Evolutionary conservation across 2,113 vertebrate species (phyloP), one percentile per base, ranked within the genome.

Genomic region (Vireo altiloquus): DNA sequence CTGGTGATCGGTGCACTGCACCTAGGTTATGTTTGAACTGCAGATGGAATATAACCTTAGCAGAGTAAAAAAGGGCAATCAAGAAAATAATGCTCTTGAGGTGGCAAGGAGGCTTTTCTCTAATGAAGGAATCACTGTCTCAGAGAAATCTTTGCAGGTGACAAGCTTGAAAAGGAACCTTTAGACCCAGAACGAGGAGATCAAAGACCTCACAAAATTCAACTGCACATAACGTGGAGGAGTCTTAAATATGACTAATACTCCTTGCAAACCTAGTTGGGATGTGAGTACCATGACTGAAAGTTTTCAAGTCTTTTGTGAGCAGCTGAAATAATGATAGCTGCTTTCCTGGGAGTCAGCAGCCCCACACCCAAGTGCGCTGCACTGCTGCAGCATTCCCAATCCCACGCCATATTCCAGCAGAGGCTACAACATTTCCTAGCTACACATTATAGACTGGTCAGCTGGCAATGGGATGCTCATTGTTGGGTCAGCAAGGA

Each of bases 371-470:
- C 30, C 39, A 23, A 9, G 42, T 3, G 63, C 1, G 0, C 57
- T 57, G 80, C 52, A 24, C 13, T 24, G 35, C 76, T 56, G 59
- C 81, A 77, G 72, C 64, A 53, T 40, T 60, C 72, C 77, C 14
- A 2, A 30, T 65, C 76, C 87, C 8, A 10, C 1, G 0, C 69
- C 60, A 5, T 9, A 3, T 31, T 39, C 33, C 24, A 5, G 16
- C 44, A 56, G 44, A 64, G 53, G 30, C 66, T 60, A 35, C 0
- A 1, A 11, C 15, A n/a, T 78, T 89, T 72, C 82, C 0, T 2
- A 81, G 60, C 47, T 50, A 4, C 18, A 22, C 15, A 1, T 47
- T 14, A 20, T 2, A 7, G 59, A 50, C 28, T 0, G 0, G 27
- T 59, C 72, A 60, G 7, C 82, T n/a, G n/a, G 44, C 54, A 46